These are phyloP conservation scores for Rhipidura dahli DNA, from an alignment of 2,113 vertebrate species.

Conservation along the genomic window DNA sequence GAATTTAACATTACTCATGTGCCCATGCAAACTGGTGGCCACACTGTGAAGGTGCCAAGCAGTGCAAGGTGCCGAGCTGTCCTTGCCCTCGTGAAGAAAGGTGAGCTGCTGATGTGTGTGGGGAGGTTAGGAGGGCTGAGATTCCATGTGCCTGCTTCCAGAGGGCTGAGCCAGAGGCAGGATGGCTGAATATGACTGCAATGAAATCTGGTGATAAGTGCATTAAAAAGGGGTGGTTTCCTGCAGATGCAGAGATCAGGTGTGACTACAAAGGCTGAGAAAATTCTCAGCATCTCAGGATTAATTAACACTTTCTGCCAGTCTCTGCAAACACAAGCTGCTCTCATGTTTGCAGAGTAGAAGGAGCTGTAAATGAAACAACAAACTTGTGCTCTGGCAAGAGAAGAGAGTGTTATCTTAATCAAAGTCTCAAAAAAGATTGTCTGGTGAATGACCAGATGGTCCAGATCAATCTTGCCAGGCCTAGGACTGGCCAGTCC, in stretches of 20 bases:
- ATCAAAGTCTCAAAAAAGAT: not conserved
- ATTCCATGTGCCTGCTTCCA: not conserved
- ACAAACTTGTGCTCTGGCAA: not conserved
- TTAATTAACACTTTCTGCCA: slow-evolving; percentile 7
- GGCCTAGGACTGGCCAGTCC: not conserved
- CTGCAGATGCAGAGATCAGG: not conserved
- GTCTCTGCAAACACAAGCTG: not conserved
- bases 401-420: not conserved
- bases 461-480: not conserved
- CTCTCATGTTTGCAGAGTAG: not conserved
- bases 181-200: not conserved
- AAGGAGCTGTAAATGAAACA: slow-evolving; percentile 13
- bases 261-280: not conserved
- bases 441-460: not conserved
- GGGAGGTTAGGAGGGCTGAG: not conserved
- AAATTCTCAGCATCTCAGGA: not conserved
- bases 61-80: too few relatives aligned
- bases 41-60: not conserved
- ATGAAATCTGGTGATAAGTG: not conserved
- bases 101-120: not conserved
- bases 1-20: not conserved
- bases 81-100: not conserved
- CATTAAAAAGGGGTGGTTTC: not conserved
- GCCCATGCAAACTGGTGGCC: not conserved
- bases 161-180: not conserved